Base-by-base conservation (phyloP, 2,113 vertebrate genomes). In the Macaca nemestrina region DNA sequence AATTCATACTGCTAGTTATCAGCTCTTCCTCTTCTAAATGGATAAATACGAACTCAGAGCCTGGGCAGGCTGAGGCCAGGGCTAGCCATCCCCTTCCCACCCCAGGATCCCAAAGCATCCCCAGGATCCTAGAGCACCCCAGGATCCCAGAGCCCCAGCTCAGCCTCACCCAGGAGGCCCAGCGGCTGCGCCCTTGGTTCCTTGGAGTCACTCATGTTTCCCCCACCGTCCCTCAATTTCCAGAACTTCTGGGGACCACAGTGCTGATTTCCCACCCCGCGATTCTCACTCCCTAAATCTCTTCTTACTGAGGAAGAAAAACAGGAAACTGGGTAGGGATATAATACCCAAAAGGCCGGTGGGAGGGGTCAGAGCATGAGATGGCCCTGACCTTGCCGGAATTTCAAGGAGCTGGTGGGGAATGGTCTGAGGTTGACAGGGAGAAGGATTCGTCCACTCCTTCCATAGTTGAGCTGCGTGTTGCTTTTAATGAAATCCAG, bases 401-500 rank as follows among this genome's bases (percentile, higher is more conserved):
- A 52, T 43, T 8, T 23, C 12, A n/a, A 59, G 61, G 32, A n/a
- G 23, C 32, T 13, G 18, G 8, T 43, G 4, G 0, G 8, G 45
- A 12, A 16, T 8, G 18, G 61, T 18, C 32, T 30, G 75, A n/a
- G 14, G 25, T 35, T 13, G 1, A 20, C 7, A 38, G 30, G 8
- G 5, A 86, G 72, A 67, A 9, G 48, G 52, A 14, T 35, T 10
- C 9, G 13, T 25, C 20, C 52, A 16, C 52, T 8, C n/a, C 5
- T 1, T 27, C 18, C 18, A 23, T 0, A 1, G 7, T n/a, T 1
- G 27, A 5, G 18, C 20, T 50, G 27, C 5, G 30, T 4, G 13
- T 64, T 40, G 81, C 55, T 76, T 40, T 50, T 48, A n/a, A 38
- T 32, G 70, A 93, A 61, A 32, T 64, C 43, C 27, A 25, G 7